Evolutionary conservation across 2,113 vertebrate genomes (phyloP), one percentile per base, ranked within the genome.

Genomic region (Alectura lathami): DNA sequence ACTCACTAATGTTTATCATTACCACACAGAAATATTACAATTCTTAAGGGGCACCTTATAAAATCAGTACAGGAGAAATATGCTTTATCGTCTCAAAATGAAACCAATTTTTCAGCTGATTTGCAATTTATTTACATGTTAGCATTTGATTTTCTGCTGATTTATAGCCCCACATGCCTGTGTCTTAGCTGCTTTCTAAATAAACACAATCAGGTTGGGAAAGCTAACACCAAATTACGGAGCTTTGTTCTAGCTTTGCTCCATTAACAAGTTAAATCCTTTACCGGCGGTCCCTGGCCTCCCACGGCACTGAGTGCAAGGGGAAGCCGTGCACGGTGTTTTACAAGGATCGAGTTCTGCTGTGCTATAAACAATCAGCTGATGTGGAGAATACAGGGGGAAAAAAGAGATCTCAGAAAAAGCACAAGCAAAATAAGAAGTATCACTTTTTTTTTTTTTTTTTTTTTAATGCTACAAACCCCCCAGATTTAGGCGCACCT

Each of bases 51-150:
- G 98, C 96, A 96, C 95, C 97, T 98, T 96, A 97, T 97, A 96
- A 98, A 97, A 96, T 95, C 95, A 95, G 92, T 29, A 51, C 97
- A 73, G 97, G 93, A 96, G 96, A 98, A 97, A 97, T 96, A 97
- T 91, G 95, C 93, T 95, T 95, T 96, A 96, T 97, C 93, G 95
- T 86, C 96, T 96, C 97, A 96, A 97, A 98, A 98, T 97, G 97
- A 97, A 98, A 96, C 96, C 97, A 96, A 96, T 97, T 98, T 97
- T 90, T 98, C 98, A 95, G 96, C 95, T 98, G 98, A 98, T 98
- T 98, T 98, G 97, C 98, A 97, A 97, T 97, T 97, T 97, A 98
- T 98, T 98, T 98, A 97, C 98, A 98, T 97, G 97, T 97, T 98
- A 96, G 96, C 97, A 97, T 98, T 97, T 97, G 97, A 97, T 98